Evolutionary conservation across 2,797 vertebrate genomes (phyloP).

Genomic region (Rhabdomys pumilio): DNA sequence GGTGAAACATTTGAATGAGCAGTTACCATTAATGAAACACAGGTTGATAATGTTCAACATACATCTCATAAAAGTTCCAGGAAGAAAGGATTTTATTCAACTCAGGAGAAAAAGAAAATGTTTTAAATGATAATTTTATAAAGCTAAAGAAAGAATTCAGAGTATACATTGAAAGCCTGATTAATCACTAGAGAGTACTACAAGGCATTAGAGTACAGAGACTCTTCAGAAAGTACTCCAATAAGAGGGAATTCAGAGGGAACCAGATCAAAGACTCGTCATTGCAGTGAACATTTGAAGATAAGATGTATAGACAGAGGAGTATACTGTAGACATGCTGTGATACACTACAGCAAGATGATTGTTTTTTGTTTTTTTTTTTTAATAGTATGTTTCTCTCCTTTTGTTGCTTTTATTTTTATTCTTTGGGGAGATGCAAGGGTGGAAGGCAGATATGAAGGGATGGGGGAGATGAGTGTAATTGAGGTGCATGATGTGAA

Average conservation of each 20-base stretch:
- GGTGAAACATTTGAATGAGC: constrained; percentile 38
- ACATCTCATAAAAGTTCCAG: not conserved
- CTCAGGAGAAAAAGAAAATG: not conserved
- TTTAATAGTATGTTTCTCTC: not conserved
- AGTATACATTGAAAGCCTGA: constrained; percentile 19
- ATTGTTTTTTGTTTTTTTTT: not conserved
- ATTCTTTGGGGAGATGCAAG: not conserved
- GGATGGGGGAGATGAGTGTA: not conserved
- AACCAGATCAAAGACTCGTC: not conserved
- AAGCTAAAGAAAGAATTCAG: constrained; percentile 35
- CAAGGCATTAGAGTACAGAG: constrained; percentile 1
- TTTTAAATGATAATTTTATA: constrained; percentile 43
- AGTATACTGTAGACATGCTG: not conserved
- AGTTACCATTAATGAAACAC: not conserved
- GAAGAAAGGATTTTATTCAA: constrained; percentile 47
- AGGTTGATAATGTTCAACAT: not conserved
- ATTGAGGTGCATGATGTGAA: not conserved
- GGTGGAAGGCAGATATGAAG: not conserved
- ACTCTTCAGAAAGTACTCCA: constrained; percentile 34
- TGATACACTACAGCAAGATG: not conserved
- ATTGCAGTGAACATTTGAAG: not conserved
- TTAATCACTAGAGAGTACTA: not conserved
- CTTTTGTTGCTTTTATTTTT: not conserved
- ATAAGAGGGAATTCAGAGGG: not conserved
- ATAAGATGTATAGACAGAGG: not conserved